Conservation (phyloP, 1,140 invertebrate species). For the Pachypsylla venusta region DNA sequence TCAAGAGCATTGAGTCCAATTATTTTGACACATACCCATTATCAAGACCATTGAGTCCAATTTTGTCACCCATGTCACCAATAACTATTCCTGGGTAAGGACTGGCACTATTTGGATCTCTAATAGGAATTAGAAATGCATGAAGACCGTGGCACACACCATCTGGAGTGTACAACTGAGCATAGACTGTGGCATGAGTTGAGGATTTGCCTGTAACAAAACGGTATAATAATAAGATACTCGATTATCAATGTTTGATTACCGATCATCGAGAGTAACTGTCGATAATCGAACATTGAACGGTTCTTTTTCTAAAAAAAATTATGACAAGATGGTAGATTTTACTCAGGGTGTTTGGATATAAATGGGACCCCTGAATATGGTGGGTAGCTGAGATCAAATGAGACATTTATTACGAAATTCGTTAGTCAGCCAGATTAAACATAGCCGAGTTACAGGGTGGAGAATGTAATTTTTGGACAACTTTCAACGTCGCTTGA, state of each 20-base stretch:
- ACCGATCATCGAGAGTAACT: neutral
- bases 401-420: no score
- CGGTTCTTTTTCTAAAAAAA: neutral
- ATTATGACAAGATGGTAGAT: no score
- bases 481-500: no score
- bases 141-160: constrained; percentile 71
- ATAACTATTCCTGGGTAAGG: constrained; percentile 51
- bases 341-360: no score
- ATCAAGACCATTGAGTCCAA: constrained; percentile 73
- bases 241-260: neutral
- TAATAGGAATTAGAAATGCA: constrained; percentile 66
- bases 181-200: constrained; percentile 75
- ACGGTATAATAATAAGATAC: neutral
- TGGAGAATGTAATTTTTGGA: no score
- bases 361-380: no score
- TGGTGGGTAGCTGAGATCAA: no score
- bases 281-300: neutral
- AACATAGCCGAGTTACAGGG: no score
- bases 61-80: constrained; percentile 77
- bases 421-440: no score
- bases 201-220: constrained; percentile 46
- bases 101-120: constrained; percentile 54
- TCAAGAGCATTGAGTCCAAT: no score
- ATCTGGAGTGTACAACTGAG: constrained; percentile 58
- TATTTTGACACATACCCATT: no score